Base-by-base conservation (phyloP, 92 coral and sea anemone species). In the Siderastrea radians region DNA sequence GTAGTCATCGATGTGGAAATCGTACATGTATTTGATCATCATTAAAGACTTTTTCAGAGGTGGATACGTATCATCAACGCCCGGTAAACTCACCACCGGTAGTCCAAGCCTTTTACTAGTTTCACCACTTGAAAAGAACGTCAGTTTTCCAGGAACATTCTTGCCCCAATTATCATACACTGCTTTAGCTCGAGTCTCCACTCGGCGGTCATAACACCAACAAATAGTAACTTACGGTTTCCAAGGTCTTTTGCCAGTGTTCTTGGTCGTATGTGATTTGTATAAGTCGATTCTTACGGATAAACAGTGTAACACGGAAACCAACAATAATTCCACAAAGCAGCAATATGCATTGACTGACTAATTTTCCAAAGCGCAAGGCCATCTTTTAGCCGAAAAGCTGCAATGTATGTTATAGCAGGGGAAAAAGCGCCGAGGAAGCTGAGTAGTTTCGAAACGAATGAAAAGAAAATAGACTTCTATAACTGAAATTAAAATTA, bases 181-280 rank as follows among this genome's bases (percentile, higher is more conserved):
- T 16, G 90, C 93, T 74, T 90, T 80, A 10, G 90, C 93, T 53
- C 93, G 75, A 6, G 93, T 90, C 43, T 69, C 50, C 50, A 90
- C 49, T 53, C 86, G 17, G 93, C 84, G 12, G 93, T 90, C 79
- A 90, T 85, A 26, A 90, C 78, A n/a, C 93, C 93, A 66, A 90
- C 72, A 17, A 90, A 85, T 26, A 90, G 26, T n/a, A 90, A 79
- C 3, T 79, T 65, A 15, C 84, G 60, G 14, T 44, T 65, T 19
- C 66, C 47, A 46, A 90, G 17, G 58, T 90, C 90, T 51, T 86
- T 66, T 66, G n/a, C 52, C 53, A 61, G 46, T 4, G 61, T 65
- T 49, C 73, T 83, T 44, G 87, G 87, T 80, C 81, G 77, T 0
- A 45, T 10, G 11, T 54, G 5, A 46, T 45, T 57, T 68, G 26